Evolutionary conservation across 2,797 vertebrate genomes (phyloP).

Genomic region (Remorina albescens): DNA sequence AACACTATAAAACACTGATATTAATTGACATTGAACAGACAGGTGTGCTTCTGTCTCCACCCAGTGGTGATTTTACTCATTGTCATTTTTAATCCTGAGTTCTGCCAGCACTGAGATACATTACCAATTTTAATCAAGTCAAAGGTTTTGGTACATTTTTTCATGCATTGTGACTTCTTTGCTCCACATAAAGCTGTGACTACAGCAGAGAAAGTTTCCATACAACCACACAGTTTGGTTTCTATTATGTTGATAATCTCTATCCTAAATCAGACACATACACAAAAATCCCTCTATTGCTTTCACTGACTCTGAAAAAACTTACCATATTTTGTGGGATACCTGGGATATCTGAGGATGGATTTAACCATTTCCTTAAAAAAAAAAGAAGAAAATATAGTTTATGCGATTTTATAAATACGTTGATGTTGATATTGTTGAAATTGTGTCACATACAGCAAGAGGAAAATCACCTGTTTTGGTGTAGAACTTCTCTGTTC

Average conservation of each 20-base stretch:
- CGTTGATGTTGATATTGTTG: neutral
- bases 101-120: neutral
- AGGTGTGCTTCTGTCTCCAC: conserved; percentile 52
- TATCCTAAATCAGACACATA: neutral
- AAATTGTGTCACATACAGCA: conserved; percentile 3
- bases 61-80: conserved; percentile 63
- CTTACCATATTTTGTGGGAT: conserved; percentile 66
- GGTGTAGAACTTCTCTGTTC: conserved; percentile 64
- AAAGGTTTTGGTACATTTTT: neutral
- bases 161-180: neutral
- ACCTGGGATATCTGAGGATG: conserved; percentile 67
- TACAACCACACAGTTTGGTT: neutral
- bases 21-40: neutral
- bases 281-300: neutral
- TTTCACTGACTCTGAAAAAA: neutral
- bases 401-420: neutral
- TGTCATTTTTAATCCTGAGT: neutral
- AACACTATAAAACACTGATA: conserved; percentile 17
- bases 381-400: conserved; percentile 27
- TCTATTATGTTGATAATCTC: neutral
- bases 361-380: conserved; percentile 67
- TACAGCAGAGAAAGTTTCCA: neutral
- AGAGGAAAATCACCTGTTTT: conserved; percentile 64
- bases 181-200: neutral
- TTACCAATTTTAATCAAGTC: neutral